Evolutionary conservation across 2,113 vertebrate genomes (phyloP).

Genomic region (Engraulis encrasicolus): DNA sequence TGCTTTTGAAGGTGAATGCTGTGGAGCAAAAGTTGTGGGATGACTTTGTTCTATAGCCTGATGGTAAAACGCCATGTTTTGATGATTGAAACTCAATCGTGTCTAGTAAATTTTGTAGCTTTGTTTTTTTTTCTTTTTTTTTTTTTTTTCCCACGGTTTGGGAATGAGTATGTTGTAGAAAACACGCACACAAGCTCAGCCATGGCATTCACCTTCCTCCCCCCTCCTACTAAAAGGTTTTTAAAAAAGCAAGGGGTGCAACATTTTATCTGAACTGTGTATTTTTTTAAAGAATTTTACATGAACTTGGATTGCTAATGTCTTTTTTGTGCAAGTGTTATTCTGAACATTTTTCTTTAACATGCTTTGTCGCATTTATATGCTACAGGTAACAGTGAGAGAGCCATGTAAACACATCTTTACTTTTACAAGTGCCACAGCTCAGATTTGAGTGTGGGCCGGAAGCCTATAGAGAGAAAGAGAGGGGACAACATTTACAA

Average conservation of each 20-base stretch:
- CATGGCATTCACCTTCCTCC: constrained; percentile 52
- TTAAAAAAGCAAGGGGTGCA: not conserved
- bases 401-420: constrained; percentile 99
- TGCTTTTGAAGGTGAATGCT: constrained; percentile 10
- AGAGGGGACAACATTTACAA: constrained; percentile 70
- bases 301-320: constrained; percentile 74
- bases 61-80: not conserved
- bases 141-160: not conserved
- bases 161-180: not conserved
- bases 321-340: constrained; percentile 65
- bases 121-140: not conserved
- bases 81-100: not conserved
- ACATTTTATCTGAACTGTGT: not conserved
- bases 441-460: constrained; percentile 89
- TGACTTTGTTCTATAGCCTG: not conserved
- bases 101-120: not conserved
- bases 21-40: not conserved
- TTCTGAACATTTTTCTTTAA: constrained; percentile 92
- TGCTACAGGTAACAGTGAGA: constrained; percentile 99
- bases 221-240: not conserved
- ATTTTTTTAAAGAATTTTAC: not conserved
- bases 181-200: not conserved
- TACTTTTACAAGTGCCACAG: constrained; percentile 98
- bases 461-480: constrained; percentile 98
- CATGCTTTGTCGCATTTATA: constrained; percentile 99